Percentiles rank a stretch among this genome's conserved stretches.
These are phyloP conservation scores for Nebria salina DNA, from an alignment of 2,888 invertebrate genomes.

Conservation along the genomic window DNA sequence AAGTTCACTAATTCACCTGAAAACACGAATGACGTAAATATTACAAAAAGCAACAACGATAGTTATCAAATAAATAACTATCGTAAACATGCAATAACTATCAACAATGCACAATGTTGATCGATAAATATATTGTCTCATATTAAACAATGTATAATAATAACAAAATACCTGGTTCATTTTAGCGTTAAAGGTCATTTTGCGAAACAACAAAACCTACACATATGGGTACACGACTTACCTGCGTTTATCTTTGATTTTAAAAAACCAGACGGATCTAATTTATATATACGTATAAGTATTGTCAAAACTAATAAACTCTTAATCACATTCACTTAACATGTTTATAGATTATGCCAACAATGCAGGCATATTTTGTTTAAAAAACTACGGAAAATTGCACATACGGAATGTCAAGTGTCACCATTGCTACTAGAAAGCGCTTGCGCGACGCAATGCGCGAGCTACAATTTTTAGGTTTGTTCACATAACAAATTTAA, in stretches of 20 bases:
- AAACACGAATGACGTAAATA: not conserved
- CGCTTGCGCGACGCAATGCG: not conserved
- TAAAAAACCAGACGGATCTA: slow-evolving; percentile 7
- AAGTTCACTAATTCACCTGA: not conserved
- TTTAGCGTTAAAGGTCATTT: slow-evolving; percentile 37
- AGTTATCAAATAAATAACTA: not conserved
- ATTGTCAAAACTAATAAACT: not conserved
- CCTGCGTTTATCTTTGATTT: slow-evolving; percentile 25
- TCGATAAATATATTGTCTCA: not conserved
- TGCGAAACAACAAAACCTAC: slow-evolving; percentile 30
- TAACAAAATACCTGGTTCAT: slow-evolving; percentile 7
- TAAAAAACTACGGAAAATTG: slow-evolving; percentile 28
- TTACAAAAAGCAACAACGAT: not conserved
- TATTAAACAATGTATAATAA: not conserved
- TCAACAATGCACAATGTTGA: not conserved
- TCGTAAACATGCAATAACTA: not conserved
- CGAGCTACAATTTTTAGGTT: not conserved
- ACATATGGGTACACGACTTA: slow-evolving; percentile 40
- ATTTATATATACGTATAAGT: not conserved
- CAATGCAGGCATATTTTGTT: slow-evolving; percentile 32
- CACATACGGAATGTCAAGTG: slow-evolving; percentile 37
- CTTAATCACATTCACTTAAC: slow-evolving; percentile 17
- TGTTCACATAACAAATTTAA: not conserved
- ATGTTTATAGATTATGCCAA: slow-evolving; percentile 22
- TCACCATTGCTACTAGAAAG: slow-evolving; percentile 24